Evolutionary conservation across 2,113 vertebrate genomes (phyloP).

Genomic region (Scophthalmus maximus): DNA sequence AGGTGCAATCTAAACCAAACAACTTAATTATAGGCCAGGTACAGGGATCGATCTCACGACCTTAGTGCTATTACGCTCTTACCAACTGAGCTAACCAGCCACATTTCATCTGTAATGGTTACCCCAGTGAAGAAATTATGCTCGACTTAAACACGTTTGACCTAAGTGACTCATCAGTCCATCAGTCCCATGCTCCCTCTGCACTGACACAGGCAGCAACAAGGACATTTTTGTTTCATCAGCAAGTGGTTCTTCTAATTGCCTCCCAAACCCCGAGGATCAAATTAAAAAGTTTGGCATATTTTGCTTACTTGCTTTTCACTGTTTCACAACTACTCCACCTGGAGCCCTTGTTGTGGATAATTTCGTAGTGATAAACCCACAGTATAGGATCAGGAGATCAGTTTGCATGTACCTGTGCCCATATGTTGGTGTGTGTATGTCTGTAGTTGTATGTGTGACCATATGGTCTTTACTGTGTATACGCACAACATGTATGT

Average conservation of each 20-base stretch:
- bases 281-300: constrained; percentile 63
- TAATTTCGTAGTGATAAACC: not conserved
- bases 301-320: constrained; percentile 58
- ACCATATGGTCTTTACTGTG: not conserved
- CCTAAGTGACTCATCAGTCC: constrained; percentile 30
- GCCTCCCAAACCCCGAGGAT: constrained; percentile 55
- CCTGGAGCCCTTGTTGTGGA: not conserved
- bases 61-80: no score
- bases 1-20: no score
- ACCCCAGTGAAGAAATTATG: not conserved
- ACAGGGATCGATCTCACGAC: no score
- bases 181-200: constrained; percentile 8
- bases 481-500: not conserved
- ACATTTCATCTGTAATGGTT: not conserved
- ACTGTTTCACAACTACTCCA: constrained; percentile 3
- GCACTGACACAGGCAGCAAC: constrained; percentile 32
- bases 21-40: no score
- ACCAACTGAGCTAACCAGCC: not conserved
- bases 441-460: not conserved
- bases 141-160: constrained; percentile 16
- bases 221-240: constrained; percentile 50
- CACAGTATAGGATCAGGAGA: not conserved
- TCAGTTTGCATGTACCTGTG: not conserved
- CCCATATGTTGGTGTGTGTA: not conserved
- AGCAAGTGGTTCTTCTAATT: constrained; percentile 59